Evolutionary conservation across 1,140 invertebrate species (phyloP), one percentile per base, ranked within the genome.

Genomic region (Drosophila jambulina): DNA sequence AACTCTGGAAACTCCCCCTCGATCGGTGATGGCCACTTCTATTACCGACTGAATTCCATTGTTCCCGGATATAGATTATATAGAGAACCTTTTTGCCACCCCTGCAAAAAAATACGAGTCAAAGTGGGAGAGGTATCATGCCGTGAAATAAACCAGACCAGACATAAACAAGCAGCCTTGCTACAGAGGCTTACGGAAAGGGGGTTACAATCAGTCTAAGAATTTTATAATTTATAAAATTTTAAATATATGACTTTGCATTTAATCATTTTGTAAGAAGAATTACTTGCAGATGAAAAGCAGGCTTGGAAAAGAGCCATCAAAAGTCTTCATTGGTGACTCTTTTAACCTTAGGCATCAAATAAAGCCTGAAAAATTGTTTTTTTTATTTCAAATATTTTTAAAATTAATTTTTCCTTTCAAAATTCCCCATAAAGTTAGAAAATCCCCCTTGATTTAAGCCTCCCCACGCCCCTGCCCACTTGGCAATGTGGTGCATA

Each of bases 401-500:
- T 4, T 3, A 9, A 23, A 0, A 32, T 21, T 13, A n/a, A n/a
- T 19, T 2, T 15, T 15, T 53, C 15, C 8, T 13, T 15, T 15
- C 0, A 15, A 15, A 36, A 10, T 23, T 5, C 13, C 13, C 19
- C 2, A 12, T 17, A 6, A 23, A 23, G 3, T 4, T 6, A 36
- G 2, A 17, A 54, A 36, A 36, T 10, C 21, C 9, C 34, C 53
- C 19, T 38, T 17, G 4, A 56, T 10, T 38, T 2, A 38, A 56
- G 3, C 5, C 15, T 10, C 6, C 4, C 21, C 21, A 56, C 51
- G 21, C 53, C 21, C 15, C 15, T 56, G 53, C 15, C 21, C 21
- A 17, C 34, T 17, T 38, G 21, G 53, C 34, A 56, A 49, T 69
- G 59, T 78, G 72, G 75, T 78, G 68, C 80, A 87, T 88, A 84